Conservation (phyloP, 2,888 invertebrate genomes). For the Falcaria lacertinaria region DNA sequence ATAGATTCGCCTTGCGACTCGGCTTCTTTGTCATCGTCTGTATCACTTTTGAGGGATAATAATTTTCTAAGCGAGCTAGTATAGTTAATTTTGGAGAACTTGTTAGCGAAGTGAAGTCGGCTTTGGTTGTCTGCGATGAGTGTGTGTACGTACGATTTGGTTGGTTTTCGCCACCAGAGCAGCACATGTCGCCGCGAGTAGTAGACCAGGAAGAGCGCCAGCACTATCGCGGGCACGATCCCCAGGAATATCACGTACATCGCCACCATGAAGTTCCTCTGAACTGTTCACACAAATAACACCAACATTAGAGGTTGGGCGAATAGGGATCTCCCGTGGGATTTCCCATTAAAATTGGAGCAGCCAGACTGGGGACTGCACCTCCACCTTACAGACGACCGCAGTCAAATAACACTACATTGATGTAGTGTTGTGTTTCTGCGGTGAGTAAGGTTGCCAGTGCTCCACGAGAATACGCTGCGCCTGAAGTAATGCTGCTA, state of each 20-base stretch:
- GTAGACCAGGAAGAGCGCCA: constrained; percentile 85
- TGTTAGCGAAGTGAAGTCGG: constrained; percentile 11
- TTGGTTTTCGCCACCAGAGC: constrained; percentile 73
- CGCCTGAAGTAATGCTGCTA: no score
- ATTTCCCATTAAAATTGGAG: no score
- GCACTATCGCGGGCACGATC: constrained; percentile 86
- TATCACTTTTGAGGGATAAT: constrained; percentile 18
- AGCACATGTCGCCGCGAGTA: constrained; percentile 85
- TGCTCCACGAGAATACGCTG: no score
- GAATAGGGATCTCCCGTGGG: no score
- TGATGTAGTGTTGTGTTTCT: no score
- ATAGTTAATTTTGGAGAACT: constrained; percentile 23
- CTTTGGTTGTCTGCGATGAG: constrained; percentile 16
- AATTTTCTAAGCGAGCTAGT: constrained; percentile 16
- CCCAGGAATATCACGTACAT: constrained; percentile 94
- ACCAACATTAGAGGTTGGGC: neutral
- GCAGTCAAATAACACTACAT: no score
- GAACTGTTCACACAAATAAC: constrained; percentile 75
- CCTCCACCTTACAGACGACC: no score
- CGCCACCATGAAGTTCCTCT: constrained; percentile 87
- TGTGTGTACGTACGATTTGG: constrained; percentile 71
- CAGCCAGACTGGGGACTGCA: no score
- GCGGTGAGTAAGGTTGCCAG: no score
- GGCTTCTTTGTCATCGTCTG: neutral
- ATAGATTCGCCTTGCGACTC: constrained; percentile 6